These are phyloP conservation scores for Ptychodera flava DNA, from an alignment of 35 echinoderm and acorn worm genomes.

Conservation along the genomic window DNA sequence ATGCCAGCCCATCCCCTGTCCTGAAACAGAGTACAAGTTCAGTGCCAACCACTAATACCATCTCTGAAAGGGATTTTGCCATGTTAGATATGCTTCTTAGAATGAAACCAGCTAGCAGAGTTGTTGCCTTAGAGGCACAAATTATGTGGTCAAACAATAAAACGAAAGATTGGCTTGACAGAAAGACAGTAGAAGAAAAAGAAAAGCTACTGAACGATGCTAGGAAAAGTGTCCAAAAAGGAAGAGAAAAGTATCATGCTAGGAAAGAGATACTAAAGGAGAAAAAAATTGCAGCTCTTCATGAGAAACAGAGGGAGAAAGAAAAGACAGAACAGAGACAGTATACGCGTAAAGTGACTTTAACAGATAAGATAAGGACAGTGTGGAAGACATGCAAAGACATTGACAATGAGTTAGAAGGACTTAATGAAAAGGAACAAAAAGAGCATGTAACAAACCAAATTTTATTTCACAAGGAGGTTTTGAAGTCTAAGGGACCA, in stretches of 20 bases:
- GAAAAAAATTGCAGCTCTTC: neutral
- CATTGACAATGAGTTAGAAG: neutral
- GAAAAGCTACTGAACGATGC: slow-evolving; percentile 4
- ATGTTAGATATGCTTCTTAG: slow-evolving; percentile 38
- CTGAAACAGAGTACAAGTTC: slow-evolving; percentile 15
- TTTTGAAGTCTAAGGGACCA: slow-evolving; percentile 11
- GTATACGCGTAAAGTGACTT: neutral
- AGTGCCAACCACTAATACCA: slow-evolving; percentile 41
- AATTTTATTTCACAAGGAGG: neutral
- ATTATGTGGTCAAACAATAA: slow-evolving; percentile 47
- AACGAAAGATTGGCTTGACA: slow-evolving; percentile 22
- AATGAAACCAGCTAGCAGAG: slow-evolving; percentile 16
- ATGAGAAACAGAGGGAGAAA: slow-evolving; percentile 10
- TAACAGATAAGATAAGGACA: neutral
- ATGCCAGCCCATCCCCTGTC: neutral
- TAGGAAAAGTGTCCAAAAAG: neutral
- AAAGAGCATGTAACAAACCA: neutral
- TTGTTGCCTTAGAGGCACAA: slow-evolving; percentile 11
- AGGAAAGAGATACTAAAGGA: slow-evolving; percentile 16
- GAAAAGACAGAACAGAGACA: slow-evolving; percentile 15
- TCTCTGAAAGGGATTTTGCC: slow-evolving; percentile 40
- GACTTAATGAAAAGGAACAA: neutral
- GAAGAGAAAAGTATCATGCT: neutral
- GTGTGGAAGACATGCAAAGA: neutral
- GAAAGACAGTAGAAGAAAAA: neutral